phyloP scores from a whole-genome alignment of 35 echinoderm and acorn worm species.

The Apostichopus parvimensis region DNA sequence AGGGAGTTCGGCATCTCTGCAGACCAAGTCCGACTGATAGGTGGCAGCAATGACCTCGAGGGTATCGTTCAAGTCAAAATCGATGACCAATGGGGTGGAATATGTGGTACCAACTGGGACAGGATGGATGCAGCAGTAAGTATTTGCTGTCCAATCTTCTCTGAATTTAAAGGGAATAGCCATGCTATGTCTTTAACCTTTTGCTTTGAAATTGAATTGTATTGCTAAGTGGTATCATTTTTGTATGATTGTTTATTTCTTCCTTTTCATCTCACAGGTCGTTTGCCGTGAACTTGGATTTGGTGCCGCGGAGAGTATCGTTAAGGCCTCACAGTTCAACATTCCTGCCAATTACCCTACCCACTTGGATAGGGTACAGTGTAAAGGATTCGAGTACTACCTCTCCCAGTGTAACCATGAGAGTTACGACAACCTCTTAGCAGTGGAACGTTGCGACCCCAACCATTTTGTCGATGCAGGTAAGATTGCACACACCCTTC shows the following conservation, averaged over 20 bases:
- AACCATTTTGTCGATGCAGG: slow-evolving; percentile 61
- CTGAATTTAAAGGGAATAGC: background rate
- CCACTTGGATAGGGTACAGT: slow-evolving; percentile 71
- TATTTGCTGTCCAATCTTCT: no score
- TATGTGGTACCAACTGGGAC: slow-evolving; percentile 78
- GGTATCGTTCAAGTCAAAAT: slow-evolving; percentile 73
- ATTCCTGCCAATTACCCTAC: slow-evolving; percentile 50
- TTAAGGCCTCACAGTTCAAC: slow-evolving; percentile 28
- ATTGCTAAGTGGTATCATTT: background rate
- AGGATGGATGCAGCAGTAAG: slow-evolving; percentile 74
- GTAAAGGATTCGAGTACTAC: slow-evolving; percentile 78
- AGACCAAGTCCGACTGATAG: slow-evolving; percentile 60
- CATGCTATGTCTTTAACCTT: background rate
- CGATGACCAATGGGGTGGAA: slow-evolving; percentile 73
- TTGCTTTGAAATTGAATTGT: background rate
- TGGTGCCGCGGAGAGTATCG: slow-evolving; percentile 8
- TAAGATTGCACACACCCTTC: slow-evolving; percentile 24
- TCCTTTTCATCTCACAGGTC: slow-evolving; percentile 55
- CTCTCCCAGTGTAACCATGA: slow-evolving; percentile 61
- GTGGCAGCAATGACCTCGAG: slow-evolving; percentile 57
- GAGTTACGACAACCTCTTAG: slow-evolving; percentile 24
- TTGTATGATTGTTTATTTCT: no score
- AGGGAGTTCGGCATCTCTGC: background rate
- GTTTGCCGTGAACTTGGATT: slow-evolving; percentile 88
- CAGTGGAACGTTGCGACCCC: slow-evolving; percentile 24